Conservation (phyloP, 2,888 invertebrate genomes). For the Chaetoderma sp. region DNA sequence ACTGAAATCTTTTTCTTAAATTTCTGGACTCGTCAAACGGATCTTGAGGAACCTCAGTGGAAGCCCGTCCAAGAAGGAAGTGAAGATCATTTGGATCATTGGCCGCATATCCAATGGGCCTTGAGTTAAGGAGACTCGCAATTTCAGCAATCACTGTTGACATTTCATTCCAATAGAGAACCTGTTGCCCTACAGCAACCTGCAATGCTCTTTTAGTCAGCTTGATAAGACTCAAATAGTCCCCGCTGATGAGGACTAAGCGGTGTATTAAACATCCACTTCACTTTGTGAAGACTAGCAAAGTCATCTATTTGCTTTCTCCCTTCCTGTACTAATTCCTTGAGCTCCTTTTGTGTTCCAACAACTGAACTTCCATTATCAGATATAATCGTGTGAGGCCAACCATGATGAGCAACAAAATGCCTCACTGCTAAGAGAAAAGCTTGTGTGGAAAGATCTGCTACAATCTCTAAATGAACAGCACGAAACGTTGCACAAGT, state of each 20-base stretch:
- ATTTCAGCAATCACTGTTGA: not conserved
- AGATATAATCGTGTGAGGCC: not conserved
- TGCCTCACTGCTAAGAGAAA: slow-evolving; percentile 2
- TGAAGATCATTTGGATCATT: not conserved
- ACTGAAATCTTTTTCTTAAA: not conserved
- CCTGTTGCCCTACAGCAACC: not conserved
- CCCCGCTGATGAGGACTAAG: slow-evolving; percentile 5
- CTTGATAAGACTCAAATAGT: not conserved
- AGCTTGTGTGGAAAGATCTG: slow-evolving; percentile 2
- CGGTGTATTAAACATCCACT: slow-evolving; percentile 9
- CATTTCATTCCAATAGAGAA: not conserved
- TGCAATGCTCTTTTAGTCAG: not conserved
- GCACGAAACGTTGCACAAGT: slow-evolving; percentile 9
- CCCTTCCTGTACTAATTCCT: not conserved
- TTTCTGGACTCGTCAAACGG: slow-evolving; percentile 9
- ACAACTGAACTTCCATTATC: slow-evolving; percentile 8
- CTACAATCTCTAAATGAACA: slow-evolving; percentile 2
- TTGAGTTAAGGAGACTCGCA: too few relatives aligned
- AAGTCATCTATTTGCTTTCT: slow-evolving; percentile 1
- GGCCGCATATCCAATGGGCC: not conserved
- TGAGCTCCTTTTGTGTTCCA: slow-evolving; percentile 4
- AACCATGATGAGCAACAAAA: slow-evolving; percentile 6
- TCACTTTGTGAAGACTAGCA: not conserved
- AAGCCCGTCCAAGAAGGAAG: not conserved
- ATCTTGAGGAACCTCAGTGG: not conserved